These are phyloP conservation scores for Cherax destructor DNA, from an alignment of 1,140 invertebrate species.

Conservation along the genomic window DNA sequence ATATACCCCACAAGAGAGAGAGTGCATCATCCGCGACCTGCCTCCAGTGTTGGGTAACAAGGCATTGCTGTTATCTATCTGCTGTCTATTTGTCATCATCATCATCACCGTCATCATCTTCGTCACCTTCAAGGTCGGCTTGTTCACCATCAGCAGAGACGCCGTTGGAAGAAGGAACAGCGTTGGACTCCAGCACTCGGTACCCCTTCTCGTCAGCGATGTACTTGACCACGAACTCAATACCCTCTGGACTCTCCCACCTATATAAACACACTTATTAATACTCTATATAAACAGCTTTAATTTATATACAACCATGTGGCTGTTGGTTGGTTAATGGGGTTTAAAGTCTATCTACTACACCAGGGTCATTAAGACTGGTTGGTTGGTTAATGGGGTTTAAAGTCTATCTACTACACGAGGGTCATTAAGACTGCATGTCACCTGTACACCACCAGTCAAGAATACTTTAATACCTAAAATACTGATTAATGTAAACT, in stretches of 20 bases:
- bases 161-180: slow-evolving; percentile 43
- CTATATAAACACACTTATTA: neutral
- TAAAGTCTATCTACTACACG: no score
- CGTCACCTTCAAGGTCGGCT: slow-evolving; percentile 47
- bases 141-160: slow-evolving; percentile 36
- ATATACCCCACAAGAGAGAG: neutral
- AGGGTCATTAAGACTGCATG: no score
- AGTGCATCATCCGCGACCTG: neutral
- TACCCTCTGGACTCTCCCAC: slow-evolving; percentile 63
- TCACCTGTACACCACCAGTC: no score
- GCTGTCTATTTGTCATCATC: neutral
- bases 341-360: no score
- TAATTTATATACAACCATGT: no score
- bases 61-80: neutral
- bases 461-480: no score
- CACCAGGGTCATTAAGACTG: no score
- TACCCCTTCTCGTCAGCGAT: slow-evolving; percentile 64
- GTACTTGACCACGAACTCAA: slow-evolving; percentile 55
- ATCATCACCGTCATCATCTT: slow-evolving; percentile 21
- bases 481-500: no score
- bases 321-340: no score
- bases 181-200: slow-evolving; percentile 63
- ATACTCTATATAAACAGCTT: no score
- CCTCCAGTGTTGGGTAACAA: no score
- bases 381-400: no score